Percentiles rank a stretch among this genome's conserved stretches.
These are phyloP conservation scores for Acanthurus lineatus DNA, from an alignment of 2,797 vertebrate genomes.

Conservation along the genomic window DNA sequence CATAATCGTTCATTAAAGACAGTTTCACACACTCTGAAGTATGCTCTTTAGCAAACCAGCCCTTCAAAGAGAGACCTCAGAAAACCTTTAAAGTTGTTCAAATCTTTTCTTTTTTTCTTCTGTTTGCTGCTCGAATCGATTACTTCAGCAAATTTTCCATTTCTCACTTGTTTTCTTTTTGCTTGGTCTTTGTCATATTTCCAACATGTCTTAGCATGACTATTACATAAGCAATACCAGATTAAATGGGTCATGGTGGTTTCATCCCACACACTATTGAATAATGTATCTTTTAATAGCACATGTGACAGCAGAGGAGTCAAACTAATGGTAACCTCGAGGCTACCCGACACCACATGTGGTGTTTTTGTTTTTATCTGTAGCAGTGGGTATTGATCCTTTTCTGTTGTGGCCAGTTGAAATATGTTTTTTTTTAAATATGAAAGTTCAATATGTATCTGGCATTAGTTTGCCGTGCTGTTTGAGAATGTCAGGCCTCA, in stretches of 20 bases:
- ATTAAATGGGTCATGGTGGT: neutral
- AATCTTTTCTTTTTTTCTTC: neutral
- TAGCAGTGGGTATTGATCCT: neutral
- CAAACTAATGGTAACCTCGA: neutral
- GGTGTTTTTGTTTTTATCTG: neutral
- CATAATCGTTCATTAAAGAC: constrained; percentile 58
- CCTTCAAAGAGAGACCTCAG: constrained; percentile 39
- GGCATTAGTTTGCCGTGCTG: too few species aligned
- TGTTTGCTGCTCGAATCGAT: neutral
- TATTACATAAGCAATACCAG: neutral
- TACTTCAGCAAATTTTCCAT: neutral
- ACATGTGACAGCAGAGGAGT: neutral
- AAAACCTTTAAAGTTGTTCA: constrained; percentile 20
- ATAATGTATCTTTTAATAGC: constrained; percentile 8
- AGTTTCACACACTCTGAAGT: constrained; percentile 32
- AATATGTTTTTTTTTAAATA: neutral
- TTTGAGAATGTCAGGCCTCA: neutral
- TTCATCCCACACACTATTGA: constrained; percentile 16
- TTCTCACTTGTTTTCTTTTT: neutral
- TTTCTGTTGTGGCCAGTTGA: neutral
- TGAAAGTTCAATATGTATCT: neutral
- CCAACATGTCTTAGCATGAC: neutral
- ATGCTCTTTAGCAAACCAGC: constrained; percentile 25
- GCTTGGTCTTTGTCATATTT: neutral
- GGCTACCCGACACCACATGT: neutral